Conservation (phyloP, 2,113 vertebrate species). For the Pomatorhinus ruficollis region DNA sequence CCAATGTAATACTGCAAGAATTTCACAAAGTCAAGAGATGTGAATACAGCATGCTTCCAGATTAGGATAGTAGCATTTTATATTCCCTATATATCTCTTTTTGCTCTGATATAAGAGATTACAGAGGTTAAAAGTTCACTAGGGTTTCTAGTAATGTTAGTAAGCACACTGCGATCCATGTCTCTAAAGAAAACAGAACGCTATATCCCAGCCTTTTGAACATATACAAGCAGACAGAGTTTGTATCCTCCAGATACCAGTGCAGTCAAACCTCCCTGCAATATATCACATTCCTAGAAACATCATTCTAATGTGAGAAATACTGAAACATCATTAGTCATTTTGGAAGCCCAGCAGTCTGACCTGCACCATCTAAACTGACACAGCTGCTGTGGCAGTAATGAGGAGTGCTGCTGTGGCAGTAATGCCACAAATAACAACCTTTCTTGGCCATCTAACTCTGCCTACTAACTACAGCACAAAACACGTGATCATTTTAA, state of each 20-base stretch:
- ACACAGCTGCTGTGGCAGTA: neutral
- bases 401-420: neutral
- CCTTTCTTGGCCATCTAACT: neutral
- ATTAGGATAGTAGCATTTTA: neutral
- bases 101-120: neutral
- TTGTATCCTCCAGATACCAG: neutral
- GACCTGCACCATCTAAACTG: neutral
- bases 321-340: neutral
- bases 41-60: neutral
- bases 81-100: neutral
- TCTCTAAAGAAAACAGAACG: neutral
- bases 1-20: neutral
- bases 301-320: neutral
- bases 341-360: neutral
- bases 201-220: neutral
- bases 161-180: neutral
- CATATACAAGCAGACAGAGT: neutral
- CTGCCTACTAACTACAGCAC: neutral
- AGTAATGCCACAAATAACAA: neutral
- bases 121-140: neutral
- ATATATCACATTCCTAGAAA: neutral
- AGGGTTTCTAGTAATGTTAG: neutral
- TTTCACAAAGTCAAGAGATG: neutral
- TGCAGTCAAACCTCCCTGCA: neutral
- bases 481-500: neutral